Base-by-base conservation (phyloP, 2,888 invertebrate genomes). In the Eilema sororculum region DNA sequence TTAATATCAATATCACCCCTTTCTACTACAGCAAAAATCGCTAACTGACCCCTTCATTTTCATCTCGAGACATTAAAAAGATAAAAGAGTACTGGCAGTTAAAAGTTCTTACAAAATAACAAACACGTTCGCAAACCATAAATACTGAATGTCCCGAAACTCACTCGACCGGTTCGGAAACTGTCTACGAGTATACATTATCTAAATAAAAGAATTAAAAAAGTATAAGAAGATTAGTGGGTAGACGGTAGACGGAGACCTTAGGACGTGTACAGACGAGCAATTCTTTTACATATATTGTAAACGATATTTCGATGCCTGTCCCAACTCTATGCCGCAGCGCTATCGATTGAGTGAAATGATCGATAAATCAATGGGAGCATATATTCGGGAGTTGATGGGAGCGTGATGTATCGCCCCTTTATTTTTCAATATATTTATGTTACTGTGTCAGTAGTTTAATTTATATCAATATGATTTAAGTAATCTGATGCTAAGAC, bases 141-240 rank as follows among this genome's bases (percentile, higher is more conserved):
- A 76, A 69, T 69, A 71, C 56, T 70, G 69, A 60, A 68, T n/a
- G 69, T 65, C 71, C 76, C 78, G 46, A 80, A 80, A 78, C 73
- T 82, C 22, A 71, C 76, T 52, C n/a, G 62, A 81, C 82, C 74
- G 81, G 80, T 81, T 80, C 56, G 28, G 58, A 41, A 25, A 25
- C 74, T 58, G 41, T 68, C 66, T 66, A n/a, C n/a, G n/a, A n/a
- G n/a, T n/a, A 74, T 72, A 81, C 72, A 77, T 77, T 71, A 73
- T 61, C 52, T 68, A 69, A 79, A 74, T 71, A 75, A 80, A 78
- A 71, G 56, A 37, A 52, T 62, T 67, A 67, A 73, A 81, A 37
- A 57, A 75, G 46, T 52, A 57, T 69, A 68, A 46, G 13, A 58
- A 74, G 74, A 76, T 80, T 73, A 77, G 65, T 65, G 73, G 70